Evolutionary conservation across 2,797 vertebrate species (phyloP).

Genomic region (Danio jaintianensis): DNA sequence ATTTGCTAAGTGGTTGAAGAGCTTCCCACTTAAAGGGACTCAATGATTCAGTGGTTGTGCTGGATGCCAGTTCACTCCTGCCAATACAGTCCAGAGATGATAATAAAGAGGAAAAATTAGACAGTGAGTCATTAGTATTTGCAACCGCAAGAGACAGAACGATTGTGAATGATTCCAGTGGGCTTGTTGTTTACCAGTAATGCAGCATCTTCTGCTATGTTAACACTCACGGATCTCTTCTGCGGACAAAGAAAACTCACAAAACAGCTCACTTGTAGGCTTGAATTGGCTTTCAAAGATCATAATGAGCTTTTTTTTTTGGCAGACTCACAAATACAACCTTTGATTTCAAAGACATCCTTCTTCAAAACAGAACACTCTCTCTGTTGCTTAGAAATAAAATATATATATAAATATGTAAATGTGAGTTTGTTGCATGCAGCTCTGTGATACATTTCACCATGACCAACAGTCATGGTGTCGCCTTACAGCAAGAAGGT

Average conservation of each 20-base stretch:
- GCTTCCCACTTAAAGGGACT: conserved; percentile 41
- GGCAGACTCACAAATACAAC: neutral
- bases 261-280: neutral
- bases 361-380: neutral
- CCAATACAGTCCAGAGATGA: neutral
- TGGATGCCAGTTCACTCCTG: neutral
- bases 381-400: too few relatives aligned
- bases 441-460: too few relatives aligned
- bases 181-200: conserved; percentile 7
- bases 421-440: too few relatives aligned
- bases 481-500: too few relatives aligned
- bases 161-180: neutral
- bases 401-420: too few relatives aligned
- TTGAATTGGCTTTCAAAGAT: neutral
- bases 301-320: neutral
- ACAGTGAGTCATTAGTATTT: neutral
- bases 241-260: neutral
- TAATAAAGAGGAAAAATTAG: conserved; percentile 3
- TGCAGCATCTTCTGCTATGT: neutral
- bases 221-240: neutral
- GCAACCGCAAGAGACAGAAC: neutral
- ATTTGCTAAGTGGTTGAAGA: conserved; percentile 47
- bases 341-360: neutral
- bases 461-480: too few relatives aligned
- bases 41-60: conserved; percentile 18